Conservation (phyloP, 2,888 invertebrate genomes). For the Tryphoninae sp. region DNA sequence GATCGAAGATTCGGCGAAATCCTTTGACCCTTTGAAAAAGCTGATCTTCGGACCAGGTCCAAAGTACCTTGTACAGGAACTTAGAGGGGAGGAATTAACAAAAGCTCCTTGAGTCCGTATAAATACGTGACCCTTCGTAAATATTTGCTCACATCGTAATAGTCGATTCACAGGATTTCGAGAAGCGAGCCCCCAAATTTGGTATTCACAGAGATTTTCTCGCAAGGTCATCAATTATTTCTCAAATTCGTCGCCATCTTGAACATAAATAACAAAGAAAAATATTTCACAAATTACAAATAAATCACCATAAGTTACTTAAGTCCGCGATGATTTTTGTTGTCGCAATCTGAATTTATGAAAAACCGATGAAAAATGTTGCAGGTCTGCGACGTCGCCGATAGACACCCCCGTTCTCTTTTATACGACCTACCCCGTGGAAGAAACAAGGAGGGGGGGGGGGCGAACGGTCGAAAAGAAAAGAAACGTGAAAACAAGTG, state of each 20-base stretch:
- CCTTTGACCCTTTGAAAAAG: conserved; percentile 45
- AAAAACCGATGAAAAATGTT: conserved; percentile 43
- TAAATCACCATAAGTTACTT: not conserved
- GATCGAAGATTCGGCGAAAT: conserved; percentile 47
- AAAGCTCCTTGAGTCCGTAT: conserved; percentile 78
- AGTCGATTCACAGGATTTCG: conserved; percentile 55
- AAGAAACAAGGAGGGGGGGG: conserved; percentile 26
- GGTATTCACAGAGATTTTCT: conserved; percentile 10
- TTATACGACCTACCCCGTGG: conserved; percentile 4
- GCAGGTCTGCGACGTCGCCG: conserved; percentile 38
- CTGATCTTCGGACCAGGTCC: conserved; percentile 47
- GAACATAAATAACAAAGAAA: conserved; percentile 15
- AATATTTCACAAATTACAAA: not conserved
- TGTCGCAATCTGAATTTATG: conserved; percentile 15
- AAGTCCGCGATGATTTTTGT: not conserved
- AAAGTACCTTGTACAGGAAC: conserved; percentile 74
- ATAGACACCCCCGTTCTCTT: conserved; percentile 32
- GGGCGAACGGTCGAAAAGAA: conserved; percentile 55
- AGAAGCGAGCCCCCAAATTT: conserved; percentile 29
- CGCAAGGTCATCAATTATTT: conserved; percentile 7
- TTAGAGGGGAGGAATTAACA: conserved; percentile 70
- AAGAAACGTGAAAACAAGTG: conserved; percentile 61
- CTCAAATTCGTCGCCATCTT: not conserved
- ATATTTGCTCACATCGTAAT: conserved; percentile 47
- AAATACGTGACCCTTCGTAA: conserved; percentile 78